Percentiles rank a stretch among this genome's conserved stretches.
phyloP scores from a whole-genome alignment of 2,113 vertebrate genomes.

The Chloropsis hardwickii region DNA sequence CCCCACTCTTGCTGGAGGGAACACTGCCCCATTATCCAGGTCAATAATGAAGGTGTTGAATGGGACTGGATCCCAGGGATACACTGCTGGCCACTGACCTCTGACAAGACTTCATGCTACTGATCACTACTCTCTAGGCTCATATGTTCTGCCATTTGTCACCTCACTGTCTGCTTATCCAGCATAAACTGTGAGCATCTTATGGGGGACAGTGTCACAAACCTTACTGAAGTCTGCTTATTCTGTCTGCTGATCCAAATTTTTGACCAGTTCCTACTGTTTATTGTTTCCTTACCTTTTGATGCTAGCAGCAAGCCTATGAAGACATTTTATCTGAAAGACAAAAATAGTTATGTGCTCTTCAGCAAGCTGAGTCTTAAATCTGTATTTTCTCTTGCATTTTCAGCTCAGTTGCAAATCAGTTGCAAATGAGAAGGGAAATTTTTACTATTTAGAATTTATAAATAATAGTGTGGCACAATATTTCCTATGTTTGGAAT shows the following conservation, averaged over 20 bases:
- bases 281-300: background rate
- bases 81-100: background rate
- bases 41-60: background rate
- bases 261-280: background rate
- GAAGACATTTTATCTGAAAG: background rate
- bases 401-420: background rate
- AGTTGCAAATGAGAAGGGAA: background rate
- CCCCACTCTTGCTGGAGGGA: background rate
- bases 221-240: background rate
- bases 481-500: background rate
- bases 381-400: background rate
- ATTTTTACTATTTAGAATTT: background rate
- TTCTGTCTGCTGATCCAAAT: background rate
- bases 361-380: background rate
- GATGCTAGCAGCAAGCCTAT: background rate
- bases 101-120: background rate
- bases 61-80: background rate
- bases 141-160: background rate
- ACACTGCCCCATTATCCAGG: background rate
- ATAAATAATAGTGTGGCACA: background rate
- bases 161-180: background rate
- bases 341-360: background rate
- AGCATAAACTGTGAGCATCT: background rate
- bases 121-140: background rate
- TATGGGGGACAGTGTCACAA: background rate